Base-by-base conservation (phyloP, 2,113 vertebrate genomes). In the Siniperca knerii region DNA sequence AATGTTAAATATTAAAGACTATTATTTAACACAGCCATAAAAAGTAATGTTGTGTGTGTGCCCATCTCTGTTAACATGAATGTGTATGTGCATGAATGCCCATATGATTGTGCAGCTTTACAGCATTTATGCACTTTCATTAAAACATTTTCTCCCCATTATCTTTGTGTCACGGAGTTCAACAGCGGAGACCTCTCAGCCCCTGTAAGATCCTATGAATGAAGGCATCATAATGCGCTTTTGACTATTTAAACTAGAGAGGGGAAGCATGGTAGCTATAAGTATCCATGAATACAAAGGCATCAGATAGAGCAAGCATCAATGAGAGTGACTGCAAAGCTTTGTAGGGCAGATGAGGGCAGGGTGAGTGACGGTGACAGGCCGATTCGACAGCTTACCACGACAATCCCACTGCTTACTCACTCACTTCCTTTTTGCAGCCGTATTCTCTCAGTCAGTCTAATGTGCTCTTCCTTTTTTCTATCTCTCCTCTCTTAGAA, bases 371-470 rank as follows among this genome's bases (percentile, higher is more conserved):
- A 83, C 25, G 5, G 67, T 29, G 79, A 87, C 77, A 52, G 79
- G 66, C 61, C 54, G 79, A 82, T 86, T 92, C 79, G 77, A 46
- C 79, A 61, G 80, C 79, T 90, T 89, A 86, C 83, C 68, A 64
- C 20, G 5, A 33, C 81, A 79, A 90, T 82, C 78, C 64, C 18
- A 33, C 74, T 81, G 74, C 77, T 88, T 84, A 82, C 67, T 85
- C 75, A 21, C 64, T 64, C 65, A 12, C 55, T 44, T 77, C 57
- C 60, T 60, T 79, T 81, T 74, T 35, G 64, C 57, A 79, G 71
- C 76, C 65, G 52, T 70, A 78, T 88, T 83, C 71, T 76, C 69
- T 77, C 73, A n/a, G 37, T 83, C 55, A 67, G 25, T 77, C 64
- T 81, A 71, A 90, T 82, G 74, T 67, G 52, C 52, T 72, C 79